These are phyloP conservation scores for Cossypha heuglini DNA, from an alignment of 2,797 vertebrate species.

Conservation along the genomic window DNA sequence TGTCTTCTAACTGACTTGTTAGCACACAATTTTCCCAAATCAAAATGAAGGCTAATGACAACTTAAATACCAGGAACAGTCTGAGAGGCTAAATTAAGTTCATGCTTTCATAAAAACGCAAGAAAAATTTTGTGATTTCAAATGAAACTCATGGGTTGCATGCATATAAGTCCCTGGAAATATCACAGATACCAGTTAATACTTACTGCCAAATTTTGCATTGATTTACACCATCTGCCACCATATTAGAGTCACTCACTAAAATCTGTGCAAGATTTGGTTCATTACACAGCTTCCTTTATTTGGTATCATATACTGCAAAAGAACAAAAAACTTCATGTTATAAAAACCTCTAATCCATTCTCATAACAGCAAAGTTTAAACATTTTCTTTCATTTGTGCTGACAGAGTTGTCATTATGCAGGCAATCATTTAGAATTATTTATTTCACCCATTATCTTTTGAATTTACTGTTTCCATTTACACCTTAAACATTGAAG, in stretches of 20 bases:
- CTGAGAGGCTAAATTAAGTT: not conserved
- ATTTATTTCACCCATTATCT: not conserved
- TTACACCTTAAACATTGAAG: not conserved
- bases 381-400: not conserved
- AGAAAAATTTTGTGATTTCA: not conserved
- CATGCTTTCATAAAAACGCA: not conserved
- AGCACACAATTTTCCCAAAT: not conserved
- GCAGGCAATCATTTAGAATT: not conserved
- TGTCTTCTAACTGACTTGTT: not conserved
- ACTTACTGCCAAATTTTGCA: conserved; percentile 6
- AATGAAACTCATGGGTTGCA: not conserved
- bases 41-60: not conserved
- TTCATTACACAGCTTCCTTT: conserved; percentile 5
- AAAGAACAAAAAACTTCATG: not conserved
- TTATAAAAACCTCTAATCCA: not conserved
- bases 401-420: not conserved
- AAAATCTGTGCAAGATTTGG: conserved; percentile 20
- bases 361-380: not conserved
- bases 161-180: not conserved
- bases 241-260: not conserved
- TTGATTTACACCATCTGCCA: conserved; percentile 49
- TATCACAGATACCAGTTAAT: not conserved
- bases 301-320: not conserved
- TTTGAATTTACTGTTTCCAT: not conserved
- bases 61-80: not conserved